Percentiles rank a stretch among this genome's conserved stretches.
phyloP scores from a whole-genome alignment of 1,140 invertebrate species.

The Plectus sambesii region DNA sequence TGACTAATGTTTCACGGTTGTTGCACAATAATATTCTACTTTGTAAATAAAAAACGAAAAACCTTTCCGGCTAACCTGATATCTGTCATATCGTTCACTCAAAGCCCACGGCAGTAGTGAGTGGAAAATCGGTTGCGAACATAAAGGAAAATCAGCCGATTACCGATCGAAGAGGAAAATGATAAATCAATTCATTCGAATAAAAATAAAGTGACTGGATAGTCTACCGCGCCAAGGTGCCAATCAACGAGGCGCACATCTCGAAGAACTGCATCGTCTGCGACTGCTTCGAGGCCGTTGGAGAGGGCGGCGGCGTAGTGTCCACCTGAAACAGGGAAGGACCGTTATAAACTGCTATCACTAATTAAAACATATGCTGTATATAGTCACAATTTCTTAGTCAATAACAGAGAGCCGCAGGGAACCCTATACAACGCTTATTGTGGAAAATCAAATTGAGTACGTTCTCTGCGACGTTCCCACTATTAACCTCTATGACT shows the following conservation, averaged over 20 bases:
- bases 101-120: constrained; percentile 13
- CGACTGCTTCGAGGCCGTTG: constrained; percentile 54
- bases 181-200: no score
- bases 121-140: not conserved
- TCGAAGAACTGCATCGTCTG: constrained; percentile 99
- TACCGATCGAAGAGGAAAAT: no score
- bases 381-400: no score
- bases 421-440: no score
- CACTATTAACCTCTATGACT: no score
- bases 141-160: no score
- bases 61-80: no score
- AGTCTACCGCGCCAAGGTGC: constrained; percentile 75
- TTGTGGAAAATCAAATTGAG: not conserved
- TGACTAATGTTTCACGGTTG: no score
- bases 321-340: constrained; percentile 41
- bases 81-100: constrained; percentile 9
- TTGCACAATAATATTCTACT: no score
- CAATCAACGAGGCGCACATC: constrained; percentile 96
- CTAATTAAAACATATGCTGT: constrained; percentile 11
- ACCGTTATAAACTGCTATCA: not conserved
- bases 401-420: no score
- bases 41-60: no score
- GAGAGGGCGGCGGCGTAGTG: constrained; percentile 44
- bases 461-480: no score
- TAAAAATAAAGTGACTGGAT: not conserved